Evolutionary conservation across 2,888 invertebrate genomes (phyloP).

Genomic region (Heteropelma amictum): DNA sequence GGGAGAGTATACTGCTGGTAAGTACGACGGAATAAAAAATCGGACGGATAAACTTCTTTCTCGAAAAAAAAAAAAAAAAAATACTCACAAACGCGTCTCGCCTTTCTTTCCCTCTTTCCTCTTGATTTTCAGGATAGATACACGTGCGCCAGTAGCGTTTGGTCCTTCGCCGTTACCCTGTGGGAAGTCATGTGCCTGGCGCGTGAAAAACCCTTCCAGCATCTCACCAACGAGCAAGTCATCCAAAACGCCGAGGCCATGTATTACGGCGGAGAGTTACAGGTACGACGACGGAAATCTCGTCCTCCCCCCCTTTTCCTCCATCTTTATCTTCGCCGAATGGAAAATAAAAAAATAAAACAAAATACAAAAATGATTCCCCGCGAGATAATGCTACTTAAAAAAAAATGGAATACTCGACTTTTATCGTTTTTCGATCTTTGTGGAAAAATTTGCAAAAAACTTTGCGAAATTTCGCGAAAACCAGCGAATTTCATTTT

Average conservation of each 20-base stretch:
- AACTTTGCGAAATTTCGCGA: not conserved
- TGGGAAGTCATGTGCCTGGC: slow-evolving; percentile 84
- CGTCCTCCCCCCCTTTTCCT: no score
- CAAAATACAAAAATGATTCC: no score
- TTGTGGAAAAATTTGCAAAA: not conserved
- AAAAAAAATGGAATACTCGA: no score
- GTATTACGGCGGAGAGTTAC: slow-evolving; percentile 82
- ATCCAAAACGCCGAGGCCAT: slow-evolving; percentile 83
- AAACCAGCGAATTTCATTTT: not conserved
- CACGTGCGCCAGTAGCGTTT: slow-evolving; percentile 82
- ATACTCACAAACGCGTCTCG: no score
- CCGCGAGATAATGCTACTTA: no score
- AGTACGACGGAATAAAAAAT: slow-evolving; percentile 57
- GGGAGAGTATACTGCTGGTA: slow-evolving; percentile 84
- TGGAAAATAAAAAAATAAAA: no score
- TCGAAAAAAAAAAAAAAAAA: not conserved
- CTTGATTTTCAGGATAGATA: slow-evolving; percentile 80
- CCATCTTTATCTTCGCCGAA: no score
- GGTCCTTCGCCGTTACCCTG: slow-evolving; percentile 83
- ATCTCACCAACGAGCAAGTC: slow-evolving; percentile 82
- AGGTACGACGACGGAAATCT: slow-evolving; percentile 76
- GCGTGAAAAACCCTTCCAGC: slow-evolving; percentile 81
- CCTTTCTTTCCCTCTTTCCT: no score
- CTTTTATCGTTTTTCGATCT: no score
- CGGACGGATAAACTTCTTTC: not conserved